Evolutionary conservation across 2,888 invertebrate species (phyloP), one percentile per base, ranked within the genome.

Genomic region (Diplazon laetatorius): DNA sequence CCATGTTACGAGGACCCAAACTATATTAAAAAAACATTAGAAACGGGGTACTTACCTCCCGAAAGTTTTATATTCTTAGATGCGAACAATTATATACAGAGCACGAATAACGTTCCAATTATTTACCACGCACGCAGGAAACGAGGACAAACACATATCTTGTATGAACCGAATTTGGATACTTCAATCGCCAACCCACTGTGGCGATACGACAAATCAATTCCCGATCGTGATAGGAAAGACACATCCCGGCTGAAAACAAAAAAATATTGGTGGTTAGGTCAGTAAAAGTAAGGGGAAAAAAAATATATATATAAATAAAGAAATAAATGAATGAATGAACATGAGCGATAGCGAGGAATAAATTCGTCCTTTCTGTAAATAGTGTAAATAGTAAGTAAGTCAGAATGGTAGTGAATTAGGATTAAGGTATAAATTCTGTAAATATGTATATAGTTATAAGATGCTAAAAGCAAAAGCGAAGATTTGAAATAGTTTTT

Each of bases 71-170:
- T 50, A 0, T 71, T 16, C 2, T 14, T 71, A 1, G 77, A 80
- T n/a, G 10, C 6, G 3, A 22, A 70, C 0, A 68, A 69, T 1
- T 62, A 55, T 4, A 52, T 79, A 4, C 81, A 77, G 44, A 62
- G 75, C n/a, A 9, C 9, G 0, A 60, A 62, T 16, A 78, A 78
- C 25, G 35, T 75, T 2, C 79, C 79, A 0, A 77, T 77, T 14
- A 72, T 77, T 5, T 81, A 77, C 8, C 77, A 80, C n/a, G n/a
- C n/a, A n/a, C n/a, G n/a, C n/a, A n/a, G n/a, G n/a, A n/a, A n/a
- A n/a, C n/a, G n/a, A n/a, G 46, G 55, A 8, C 60, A 55, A 9
- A 71, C 75, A 25, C 62, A 71, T 18, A 68, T 79, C 0, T 9
- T 25, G 1, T 46, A 46, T 8, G 35, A 57, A 0, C 18, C 39